Conservation (phyloP, 2,113 vertebrate genomes). For the Cinclus mexicanus region DNA sequence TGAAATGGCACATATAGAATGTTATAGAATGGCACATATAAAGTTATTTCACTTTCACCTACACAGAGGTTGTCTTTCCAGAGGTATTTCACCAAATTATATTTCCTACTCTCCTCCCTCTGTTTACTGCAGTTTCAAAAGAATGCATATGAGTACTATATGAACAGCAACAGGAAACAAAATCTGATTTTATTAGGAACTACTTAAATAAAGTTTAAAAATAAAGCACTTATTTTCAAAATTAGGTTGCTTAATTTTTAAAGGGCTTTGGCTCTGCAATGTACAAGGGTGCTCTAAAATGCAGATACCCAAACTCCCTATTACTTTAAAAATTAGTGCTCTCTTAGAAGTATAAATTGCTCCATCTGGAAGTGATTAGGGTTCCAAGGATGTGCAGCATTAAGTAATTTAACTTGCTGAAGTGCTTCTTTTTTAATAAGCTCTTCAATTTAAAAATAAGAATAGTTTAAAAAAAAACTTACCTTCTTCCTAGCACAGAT, state of each 20-base stretch:
- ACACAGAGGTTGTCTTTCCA: not conserved
- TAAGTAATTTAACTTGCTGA: slow-evolving; percentile 69
- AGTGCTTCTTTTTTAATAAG: slow-evolving; percentile 68
- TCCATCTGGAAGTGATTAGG: slow-evolving; percentile 73
- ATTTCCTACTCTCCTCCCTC: not conserved
- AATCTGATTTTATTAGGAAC: slow-evolving; percentile 41
- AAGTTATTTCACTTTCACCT: not conserved
- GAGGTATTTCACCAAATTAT: not conserved
- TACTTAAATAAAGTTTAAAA: slow-evolving; percentile 65
- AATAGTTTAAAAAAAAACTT: not conserved
- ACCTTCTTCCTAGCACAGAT: slow-evolving; percentile 54
- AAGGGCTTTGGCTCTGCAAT: slow-evolving; percentile 44
- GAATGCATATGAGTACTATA: not conserved
- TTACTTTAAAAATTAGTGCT: slow-evolving; percentile 72
- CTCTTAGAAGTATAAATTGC: slow-evolving; percentile 67
- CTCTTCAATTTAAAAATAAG: slow-evolving; percentile 71
- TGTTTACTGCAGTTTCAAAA: not conserved
- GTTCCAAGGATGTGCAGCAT: slow-evolving; percentile 63
- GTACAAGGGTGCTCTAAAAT: slow-evolving; percentile 65
- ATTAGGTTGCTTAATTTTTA: slow-evolving; percentile 66
- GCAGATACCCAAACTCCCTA: slow-evolving; percentile 48
- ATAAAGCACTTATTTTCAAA: slow-evolving; percentile 55
- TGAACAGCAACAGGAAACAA: slow-evolving; percentile 41
- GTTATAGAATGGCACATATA: not conserved
- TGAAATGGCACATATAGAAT: not conserved